A percentile compares a stretch with the other conserved stretches of the same genome.
These are phyloP conservation scores for Nymphalis polychloros DNA, from an alignment of 2,888 invertebrate species.

Conservation along the genomic window DNA sequence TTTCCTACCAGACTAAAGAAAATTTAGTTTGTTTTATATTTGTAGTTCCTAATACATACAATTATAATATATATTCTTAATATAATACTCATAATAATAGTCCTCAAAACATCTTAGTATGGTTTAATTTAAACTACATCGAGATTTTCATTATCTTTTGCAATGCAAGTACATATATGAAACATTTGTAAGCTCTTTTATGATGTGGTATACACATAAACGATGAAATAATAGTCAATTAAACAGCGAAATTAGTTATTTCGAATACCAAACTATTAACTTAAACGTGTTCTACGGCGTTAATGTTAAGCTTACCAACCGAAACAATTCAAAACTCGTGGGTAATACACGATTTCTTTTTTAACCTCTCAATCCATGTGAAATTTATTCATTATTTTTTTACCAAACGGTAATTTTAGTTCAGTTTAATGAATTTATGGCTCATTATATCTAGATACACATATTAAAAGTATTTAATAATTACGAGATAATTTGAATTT, in stretches of 20 bases:
- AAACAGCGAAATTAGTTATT: constrained; percentile 51
- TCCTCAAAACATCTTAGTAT: not conserved
- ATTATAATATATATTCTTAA: too few relatives aligned
- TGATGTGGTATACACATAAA: constrained; percentile 51
- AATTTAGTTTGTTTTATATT: too few relatives aligned
- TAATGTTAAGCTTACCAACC: constrained; percentile 50
- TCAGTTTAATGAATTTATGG: constrained; percentile 29
- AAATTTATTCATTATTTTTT: constrained; percentile 41
- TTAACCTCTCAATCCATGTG: constrained; percentile 30
- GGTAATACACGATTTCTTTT: constrained; percentile 40
- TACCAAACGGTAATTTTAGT: constrained; percentile 25
- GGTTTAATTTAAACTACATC: not conserved
- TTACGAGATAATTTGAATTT: constrained; percentile 13
- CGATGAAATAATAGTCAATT: constrained; percentile 56
- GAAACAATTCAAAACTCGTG: constrained; percentile 50
- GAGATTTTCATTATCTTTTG: not conserved
- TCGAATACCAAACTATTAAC: constrained; percentile 49
- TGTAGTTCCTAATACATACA: too few relatives aligned
- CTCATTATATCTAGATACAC: constrained; percentile 27
- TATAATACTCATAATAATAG: too few relatives aligned
- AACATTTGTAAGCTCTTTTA: constrained; percentile 33
- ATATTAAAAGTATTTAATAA: constrained; percentile 15
- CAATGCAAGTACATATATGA: constrained; percentile 22
- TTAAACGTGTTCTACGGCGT: constrained; percentile 42
- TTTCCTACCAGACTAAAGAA: constrained; percentile 32